Conservation (phyloP, 2,888 invertebrate genomes). For the Quadroppia sp. region DNA sequence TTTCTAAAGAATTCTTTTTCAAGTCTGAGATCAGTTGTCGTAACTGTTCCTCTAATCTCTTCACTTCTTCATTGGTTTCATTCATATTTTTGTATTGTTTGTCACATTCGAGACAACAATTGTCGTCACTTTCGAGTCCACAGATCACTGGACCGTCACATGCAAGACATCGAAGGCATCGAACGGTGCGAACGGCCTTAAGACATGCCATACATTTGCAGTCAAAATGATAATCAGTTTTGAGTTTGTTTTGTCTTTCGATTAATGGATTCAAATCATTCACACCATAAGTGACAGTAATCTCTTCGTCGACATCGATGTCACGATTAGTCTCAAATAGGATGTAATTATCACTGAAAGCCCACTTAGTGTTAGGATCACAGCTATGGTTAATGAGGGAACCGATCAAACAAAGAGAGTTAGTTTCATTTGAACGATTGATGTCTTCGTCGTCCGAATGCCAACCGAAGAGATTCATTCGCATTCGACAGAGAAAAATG, state of each 20-base stretch:
- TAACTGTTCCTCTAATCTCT: background rate
- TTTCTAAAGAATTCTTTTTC: background rate
- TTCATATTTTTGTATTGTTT: background rate
- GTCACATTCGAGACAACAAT: background rate
- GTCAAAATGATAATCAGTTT: background rate
- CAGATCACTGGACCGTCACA: constrained; percentile 38
- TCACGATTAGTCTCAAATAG: constrained; percentile 7
- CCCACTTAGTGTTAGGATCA: constrained; percentile 31
- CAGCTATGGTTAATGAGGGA: constrained; percentile 37
- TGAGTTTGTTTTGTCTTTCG: constrained; percentile 28
- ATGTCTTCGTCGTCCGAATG: background rate
- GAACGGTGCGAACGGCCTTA: background rate
- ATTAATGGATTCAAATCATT: background rate
- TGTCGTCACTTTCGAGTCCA: background rate
- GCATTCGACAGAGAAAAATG: constrained; percentile 21
- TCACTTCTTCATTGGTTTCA: background rate
- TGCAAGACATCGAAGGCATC: background rate
- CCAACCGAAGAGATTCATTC: constrained; percentile 33
- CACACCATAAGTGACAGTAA: constrained; percentile 36
- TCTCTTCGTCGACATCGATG: constrained; percentile 11
- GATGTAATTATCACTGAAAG: constrained; percentile 1
- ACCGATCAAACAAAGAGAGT: constrained; percentile 18
- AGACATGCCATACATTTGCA: constrained; percentile 36
- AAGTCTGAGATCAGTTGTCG: background rate
- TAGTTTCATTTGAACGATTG: constrained; percentile 24